Base-by-base conservation (phyloP, 1,140 invertebrate species). In the Lepidotrigona ventralis region DNA sequence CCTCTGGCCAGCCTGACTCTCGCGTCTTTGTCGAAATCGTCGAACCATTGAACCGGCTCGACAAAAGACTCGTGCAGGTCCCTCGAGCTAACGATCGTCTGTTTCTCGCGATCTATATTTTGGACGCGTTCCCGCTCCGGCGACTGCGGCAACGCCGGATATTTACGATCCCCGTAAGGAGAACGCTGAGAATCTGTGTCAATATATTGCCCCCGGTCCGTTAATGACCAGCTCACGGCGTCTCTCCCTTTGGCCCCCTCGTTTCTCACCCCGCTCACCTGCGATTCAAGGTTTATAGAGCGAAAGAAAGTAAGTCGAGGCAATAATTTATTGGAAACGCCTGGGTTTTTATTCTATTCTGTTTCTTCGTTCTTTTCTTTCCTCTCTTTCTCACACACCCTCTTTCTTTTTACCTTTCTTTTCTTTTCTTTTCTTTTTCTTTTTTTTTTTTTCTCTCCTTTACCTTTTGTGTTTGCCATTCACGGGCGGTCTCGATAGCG, bases 1-100 rank as follows among this genome's bases (percentile, higher is more conserved):
- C 83, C 85, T 70, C 90, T 86, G 23, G 90, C 76, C 11, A 92
- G 77, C 68, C 88, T 83, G n/a, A 88, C 80, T 58, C 76, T 89
- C 29, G 66, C 53, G 8, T 91, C 83, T 66, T 90, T 82, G 51
- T 91, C 89, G 39, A 86, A 89, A 71, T 91, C 88, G 54, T 87
- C 87, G 51, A 85, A 68, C 85, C 81, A 82, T 51, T 91, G 85
- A 26, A 83, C 29, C 3, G 90, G 86, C 8, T 92, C 91, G 23
- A 92, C 90, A 19, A 91, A 90, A 1, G 91, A 92, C 56, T 92
- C 91, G 58, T 83, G 79, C 26, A 89, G 56, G 53, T 90, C 89
- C 39, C 78, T 66, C 29, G 87, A 84, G 29, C 81, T 83, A 75
- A 90, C 73, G 23, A 84, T 53, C 26, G 66, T 75, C 58, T 81